Evolutionary conservation across 1,140 invertebrate genomes (phyloP).

Genomic region (Papilio polytes): DNA sequence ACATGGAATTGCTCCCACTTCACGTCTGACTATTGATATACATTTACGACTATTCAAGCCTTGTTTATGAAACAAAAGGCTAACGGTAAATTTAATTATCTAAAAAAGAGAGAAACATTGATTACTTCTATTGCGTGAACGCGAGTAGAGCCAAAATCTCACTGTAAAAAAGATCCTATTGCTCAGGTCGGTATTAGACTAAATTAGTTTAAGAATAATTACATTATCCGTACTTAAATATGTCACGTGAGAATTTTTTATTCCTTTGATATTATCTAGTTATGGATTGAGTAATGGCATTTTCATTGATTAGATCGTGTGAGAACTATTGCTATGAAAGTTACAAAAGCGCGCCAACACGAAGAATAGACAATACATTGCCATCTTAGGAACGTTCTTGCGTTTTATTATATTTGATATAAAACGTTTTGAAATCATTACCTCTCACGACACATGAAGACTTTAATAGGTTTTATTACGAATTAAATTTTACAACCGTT

Average conservation of each 20-base stretch:
- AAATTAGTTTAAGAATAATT: background rate
- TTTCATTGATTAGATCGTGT: conserved; percentile 9
- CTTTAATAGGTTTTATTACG: background rate
- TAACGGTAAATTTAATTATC: too few relatives aligned
- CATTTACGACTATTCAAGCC: too few relatives aligned
- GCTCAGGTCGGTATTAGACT: too few relatives aligned
- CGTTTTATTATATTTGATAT: conserved; percentile 17
- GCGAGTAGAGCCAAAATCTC: too few relatives aligned
- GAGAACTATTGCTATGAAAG: conserved; percentile 13
- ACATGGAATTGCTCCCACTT: too few relatives aligned
- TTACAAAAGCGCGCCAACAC: background rate
- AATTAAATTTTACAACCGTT: background rate
- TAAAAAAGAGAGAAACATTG: too few relatives aligned
- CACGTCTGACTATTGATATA: too few relatives aligned
- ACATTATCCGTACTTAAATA: background rate
- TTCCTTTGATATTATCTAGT: background rate
- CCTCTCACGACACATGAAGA: background rate
- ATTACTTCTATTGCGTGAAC: too few relatives aligned
- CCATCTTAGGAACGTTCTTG: conserved; percentile 20
- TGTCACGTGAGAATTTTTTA: background rate
- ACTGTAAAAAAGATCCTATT: too few relatives aligned
- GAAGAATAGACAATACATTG: conserved; percentile 26
- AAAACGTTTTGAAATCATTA: conserved; percentile 20
- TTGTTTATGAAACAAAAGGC: background rate
- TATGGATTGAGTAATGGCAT: background rate